Conservation (phyloP, 2,797 vertebrate genomes). For the Lagodon rhomboides region DNA sequence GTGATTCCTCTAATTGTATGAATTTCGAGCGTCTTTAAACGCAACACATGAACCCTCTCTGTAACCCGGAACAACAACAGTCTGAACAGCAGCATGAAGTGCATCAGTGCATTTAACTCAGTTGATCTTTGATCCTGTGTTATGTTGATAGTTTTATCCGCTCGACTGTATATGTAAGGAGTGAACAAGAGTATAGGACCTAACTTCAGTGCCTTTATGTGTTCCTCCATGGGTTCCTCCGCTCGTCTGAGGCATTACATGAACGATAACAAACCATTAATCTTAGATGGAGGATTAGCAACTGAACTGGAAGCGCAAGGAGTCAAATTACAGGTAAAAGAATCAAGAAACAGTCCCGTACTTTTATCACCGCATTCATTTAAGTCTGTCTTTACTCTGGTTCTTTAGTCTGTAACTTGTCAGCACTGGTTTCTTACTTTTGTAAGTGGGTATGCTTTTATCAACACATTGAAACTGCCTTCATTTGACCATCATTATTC, state of each 20-base stretch:
- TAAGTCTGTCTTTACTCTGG: too few relatives aligned
- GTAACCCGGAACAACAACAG: constrained; percentile 68
- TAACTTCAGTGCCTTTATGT: neutral
- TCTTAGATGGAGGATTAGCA: constrained; percentile 88
- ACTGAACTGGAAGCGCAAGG: constrained; percentile 87
- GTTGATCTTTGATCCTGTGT: neutral
- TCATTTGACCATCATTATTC: too few relatives aligned
- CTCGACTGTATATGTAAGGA: neutral
- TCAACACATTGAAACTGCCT: neutral
- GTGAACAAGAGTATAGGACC: neutral
- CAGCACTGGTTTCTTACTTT: too few relatives aligned
- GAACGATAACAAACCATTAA: constrained; percentile 58
- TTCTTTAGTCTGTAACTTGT: too few relatives aligned
- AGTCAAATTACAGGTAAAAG: constrained; percentile 79
- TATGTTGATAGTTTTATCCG: neutral
- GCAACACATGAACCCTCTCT: neutral
- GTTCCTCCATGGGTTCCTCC: constrained; percentile 55
- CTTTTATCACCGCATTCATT: too few relatives aligned
- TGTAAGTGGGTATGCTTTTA: neutral
- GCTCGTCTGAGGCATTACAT: constrained; percentile 34
- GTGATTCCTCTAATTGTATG: fast-evolving
- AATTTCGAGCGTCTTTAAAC: constrained; percentile 26
- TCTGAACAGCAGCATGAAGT: neutral
- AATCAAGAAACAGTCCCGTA: too few relatives aligned
- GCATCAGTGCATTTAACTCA: fast-evolving